phyloP scores from a whole-genome alignment of 2,888 invertebrate species.

The Suillia variegata region DNA sequence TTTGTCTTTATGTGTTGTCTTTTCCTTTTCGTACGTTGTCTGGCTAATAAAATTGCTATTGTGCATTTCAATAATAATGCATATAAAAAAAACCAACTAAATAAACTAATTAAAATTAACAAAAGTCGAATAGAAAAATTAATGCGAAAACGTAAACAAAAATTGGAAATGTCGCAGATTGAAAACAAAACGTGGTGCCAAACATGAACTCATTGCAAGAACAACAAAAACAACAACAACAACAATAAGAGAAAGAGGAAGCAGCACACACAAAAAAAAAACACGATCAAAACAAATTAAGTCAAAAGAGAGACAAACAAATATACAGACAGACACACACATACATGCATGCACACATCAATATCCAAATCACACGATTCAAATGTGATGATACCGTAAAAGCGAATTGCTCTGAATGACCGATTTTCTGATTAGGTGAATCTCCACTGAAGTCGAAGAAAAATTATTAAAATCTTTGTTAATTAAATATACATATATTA shows the following conservation, averaged over 20 bases:
- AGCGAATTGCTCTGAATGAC: too few relatives aligned
- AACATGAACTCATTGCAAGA: neutral
- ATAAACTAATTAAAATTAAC: neutral
- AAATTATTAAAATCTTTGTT: neutral
- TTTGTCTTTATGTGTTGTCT: too few relatives aligned
- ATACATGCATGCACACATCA: conserved; percentile 21
- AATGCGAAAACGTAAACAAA: conserved; percentile 11
- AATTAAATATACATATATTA: too few relatives aligned
- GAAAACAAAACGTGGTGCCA: neutral
- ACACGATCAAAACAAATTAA: conserved; percentile 40
- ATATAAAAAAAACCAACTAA: neutral
- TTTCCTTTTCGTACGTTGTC: too few relatives aligned
- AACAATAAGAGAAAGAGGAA: too few relatives aligned
- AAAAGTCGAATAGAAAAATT: neutral
- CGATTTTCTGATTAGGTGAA: too few relatives aligned
- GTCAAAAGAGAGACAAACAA: conserved; percentile 11
- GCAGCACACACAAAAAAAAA: conserved; percentile 25
- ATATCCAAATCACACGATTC: conserved; percentile 7
- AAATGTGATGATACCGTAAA: neutral
- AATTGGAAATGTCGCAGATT: neutral
- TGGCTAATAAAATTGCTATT: neutral
- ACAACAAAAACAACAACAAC: too few relatives aligned
- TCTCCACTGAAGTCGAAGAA: too few relatives aligned
- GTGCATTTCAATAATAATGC: neutral
- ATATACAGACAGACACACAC: conserved; percentile 4